These are phyloP conservation scores for Drosophila simulans DNA, from an alignment of 1,140 invertebrate species.

Conservation along the genomic window DNA sequence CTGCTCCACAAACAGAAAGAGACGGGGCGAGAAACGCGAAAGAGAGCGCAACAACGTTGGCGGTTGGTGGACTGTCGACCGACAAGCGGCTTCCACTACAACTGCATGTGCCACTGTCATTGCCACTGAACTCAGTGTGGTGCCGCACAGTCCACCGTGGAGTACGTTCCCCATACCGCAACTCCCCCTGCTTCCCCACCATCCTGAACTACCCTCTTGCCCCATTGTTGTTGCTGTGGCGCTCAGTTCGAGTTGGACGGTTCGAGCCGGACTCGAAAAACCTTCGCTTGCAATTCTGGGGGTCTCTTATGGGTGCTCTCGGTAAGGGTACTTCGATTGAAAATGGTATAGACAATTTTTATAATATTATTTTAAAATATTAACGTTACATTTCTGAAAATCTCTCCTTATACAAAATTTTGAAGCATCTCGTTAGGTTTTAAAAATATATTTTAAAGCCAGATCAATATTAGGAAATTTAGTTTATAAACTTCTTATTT, in stretches of 20 bases:
- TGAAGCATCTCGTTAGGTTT: too few relatives aligned
- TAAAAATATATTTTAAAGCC: too few relatives aligned
- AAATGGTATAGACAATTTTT: neutral
- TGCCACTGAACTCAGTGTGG: conserved; percentile 85
- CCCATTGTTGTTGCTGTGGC: conserved; percentile 40
- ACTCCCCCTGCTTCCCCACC: neutral
- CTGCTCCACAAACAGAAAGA: conserved; percentile 29
- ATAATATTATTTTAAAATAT: neutral
- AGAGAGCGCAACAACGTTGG: conserved; percentile 56
- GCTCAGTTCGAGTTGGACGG: conserved; percentile 31
- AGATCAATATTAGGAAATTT: too few relatives aligned
- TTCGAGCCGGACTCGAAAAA: conserved; percentile 56
- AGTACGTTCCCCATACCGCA: conserved; percentile 15
- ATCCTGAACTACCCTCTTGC: neutral
- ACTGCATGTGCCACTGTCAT: conserved; percentile 85
- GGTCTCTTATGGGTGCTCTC: conserved; percentile 5
- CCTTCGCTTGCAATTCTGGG: conserved; percentile 73
- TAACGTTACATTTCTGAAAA: too few relatives aligned
- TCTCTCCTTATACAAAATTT: too few relatives aligned
- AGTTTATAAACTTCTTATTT: too few relatives aligned
- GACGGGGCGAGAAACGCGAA: neutral
- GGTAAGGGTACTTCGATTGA: neutral
- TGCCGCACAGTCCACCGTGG: conserved; percentile 62
- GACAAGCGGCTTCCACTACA: conserved; percentile 81
- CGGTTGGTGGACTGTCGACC: conserved; percentile 71